These are phyloP conservation scores for Peromyscus aztecus DNA, from an alignment of 2,797 vertebrate genomes.

Conservation along the genomic window DNA sequence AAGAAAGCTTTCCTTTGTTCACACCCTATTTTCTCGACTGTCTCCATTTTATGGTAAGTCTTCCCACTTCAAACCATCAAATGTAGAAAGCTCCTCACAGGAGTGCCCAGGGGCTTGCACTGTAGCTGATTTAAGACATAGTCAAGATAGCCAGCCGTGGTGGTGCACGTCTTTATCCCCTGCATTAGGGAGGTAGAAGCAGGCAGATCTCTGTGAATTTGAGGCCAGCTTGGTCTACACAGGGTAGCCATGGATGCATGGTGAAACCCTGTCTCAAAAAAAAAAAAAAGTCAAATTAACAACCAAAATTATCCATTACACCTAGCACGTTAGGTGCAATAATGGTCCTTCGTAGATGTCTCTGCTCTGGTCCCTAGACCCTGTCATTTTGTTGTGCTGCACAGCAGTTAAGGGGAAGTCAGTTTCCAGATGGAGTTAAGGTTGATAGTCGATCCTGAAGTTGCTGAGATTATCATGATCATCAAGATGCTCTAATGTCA, in stretches of 20 bases:
- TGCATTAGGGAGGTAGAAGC: neutral
- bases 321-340: neutral
- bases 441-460: neutral
- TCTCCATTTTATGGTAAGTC: neutral
- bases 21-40: neutral
- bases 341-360: neutral
- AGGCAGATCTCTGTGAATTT: neutral
- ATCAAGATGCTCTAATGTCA: neutral
- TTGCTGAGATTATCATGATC: neutral
- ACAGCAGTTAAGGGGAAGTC: neutral
- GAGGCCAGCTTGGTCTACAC: neutral
- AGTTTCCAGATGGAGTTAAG: neutral
- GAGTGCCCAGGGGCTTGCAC: neutral
- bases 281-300: neutral
- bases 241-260: neutral
- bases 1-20: neutral
- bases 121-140: neutral
- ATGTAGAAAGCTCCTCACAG: neutral
- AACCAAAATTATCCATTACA: neutral
- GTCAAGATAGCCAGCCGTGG: neutral
- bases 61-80: neutral
- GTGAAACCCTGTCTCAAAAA: neutral
- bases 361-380: neutral
- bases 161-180: neutral
- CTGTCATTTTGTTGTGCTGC: neutral